A percentile compares a stretch with the other conserved stretches of the same genome.
Evolutionary conservation across 30 jellyfish, hydroid and myxozoan species (phyloP).

Genomic region (Calvadosia cruxmelitensis): DNA sequence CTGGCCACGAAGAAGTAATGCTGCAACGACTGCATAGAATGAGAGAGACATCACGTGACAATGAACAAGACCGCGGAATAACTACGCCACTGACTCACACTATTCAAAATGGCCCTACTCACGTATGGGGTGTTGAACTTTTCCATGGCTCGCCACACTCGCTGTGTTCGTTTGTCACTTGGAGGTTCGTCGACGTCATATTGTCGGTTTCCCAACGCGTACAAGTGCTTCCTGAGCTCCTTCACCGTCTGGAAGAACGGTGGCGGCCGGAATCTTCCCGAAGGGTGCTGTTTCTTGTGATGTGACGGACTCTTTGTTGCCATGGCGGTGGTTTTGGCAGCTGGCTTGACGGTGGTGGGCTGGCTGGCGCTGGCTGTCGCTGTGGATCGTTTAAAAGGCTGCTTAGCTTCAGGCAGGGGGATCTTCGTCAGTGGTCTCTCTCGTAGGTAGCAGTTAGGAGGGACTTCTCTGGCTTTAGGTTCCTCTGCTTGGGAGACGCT

Average conservation of each 20-base stretch:
- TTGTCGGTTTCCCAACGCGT: constrained; percentile 8
- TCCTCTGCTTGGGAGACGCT: not conserved
- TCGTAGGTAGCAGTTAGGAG: not conserved
- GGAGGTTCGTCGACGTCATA: constrained; percentile 21
- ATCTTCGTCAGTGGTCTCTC: not conserved
- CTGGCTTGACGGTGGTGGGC: not conserved
- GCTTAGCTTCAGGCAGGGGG: not conserved
- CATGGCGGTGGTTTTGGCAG: not conserved
- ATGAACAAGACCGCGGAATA: too few relatives aligned
- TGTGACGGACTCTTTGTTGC: too few relatives aligned
- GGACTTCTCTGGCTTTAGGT: not conserved
- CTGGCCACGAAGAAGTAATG: constrained; percentile 26
- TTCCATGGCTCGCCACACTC: constrained; percentile 17
- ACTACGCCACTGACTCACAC: too few relatives aligned
- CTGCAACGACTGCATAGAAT: constrained; percentile 22
- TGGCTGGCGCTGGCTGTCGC: not conserved
- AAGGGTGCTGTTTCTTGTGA: not conserved
- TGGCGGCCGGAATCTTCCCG: constrained; percentile 29
- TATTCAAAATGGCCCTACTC: not conserved
- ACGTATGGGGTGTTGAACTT: constrained; percentile 11
- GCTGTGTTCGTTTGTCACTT: constrained; percentile 3
- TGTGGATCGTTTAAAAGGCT: not conserved
- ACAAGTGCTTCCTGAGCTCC: constrained; percentile 5
- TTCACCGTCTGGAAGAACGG: constrained; percentile 19
- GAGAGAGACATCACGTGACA: too few relatives aligned